A percentile compares a stretch with the other conserved stretches of the same genome.
Conservation (phyloP, 2,797 vertebrate genomes). For the Tenualosa ilisha region DNA sequence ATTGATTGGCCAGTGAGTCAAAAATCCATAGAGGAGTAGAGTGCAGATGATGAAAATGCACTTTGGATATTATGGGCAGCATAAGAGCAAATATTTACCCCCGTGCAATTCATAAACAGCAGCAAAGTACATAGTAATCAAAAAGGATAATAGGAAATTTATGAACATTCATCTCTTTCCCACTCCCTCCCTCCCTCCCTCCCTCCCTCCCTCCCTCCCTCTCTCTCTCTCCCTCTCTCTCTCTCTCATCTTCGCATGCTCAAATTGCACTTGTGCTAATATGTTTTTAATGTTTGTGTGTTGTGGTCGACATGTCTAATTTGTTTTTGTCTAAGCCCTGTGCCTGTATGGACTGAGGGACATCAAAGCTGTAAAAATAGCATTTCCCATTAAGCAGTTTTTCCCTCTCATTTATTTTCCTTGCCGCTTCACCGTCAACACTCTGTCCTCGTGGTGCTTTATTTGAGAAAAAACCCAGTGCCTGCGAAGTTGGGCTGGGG, state of each 20-base stretch:
- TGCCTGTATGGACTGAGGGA: slow-evolving; percentile 75
- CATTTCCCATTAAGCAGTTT: slow-evolving; percentile 80
- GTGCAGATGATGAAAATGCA: slow-evolving; percentile 52
- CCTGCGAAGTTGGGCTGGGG: not conserved
- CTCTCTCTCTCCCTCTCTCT: slow-evolving; percentile 8
- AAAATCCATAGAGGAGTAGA: slow-evolving; percentile 46
- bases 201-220: not conserved
- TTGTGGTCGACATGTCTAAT: slow-evolving; percentile 79
- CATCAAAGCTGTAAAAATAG: slow-evolving; percentile 83
- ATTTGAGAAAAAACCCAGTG: not conserved
- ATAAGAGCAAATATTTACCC: slow-evolving; percentile 1
- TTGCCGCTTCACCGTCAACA: slow-evolving; percentile 66
- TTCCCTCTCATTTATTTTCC: slow-evolving; percentile 80
- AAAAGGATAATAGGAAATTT: slow-evolving; percentile 28
- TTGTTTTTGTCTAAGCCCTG: slow-evolving; percentile 82
- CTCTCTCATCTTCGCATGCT: slow-evolving; percentile 51
- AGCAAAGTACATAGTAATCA: slow-evolving; percentile 26
- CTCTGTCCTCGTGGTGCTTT: slow-evolving; percentile 68
- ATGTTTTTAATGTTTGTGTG: slow-evolving; percentile 85
- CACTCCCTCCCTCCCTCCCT: not conserved
- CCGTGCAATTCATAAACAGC: slow-evolving; percentile 5
- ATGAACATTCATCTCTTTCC: not conserved
- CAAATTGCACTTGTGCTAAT: slow-evolving; percentile 77
- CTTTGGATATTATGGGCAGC: not conserved
- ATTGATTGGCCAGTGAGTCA: slow-evolving; percentile 58